phyloP scores from a whole-genome alignment of 2,113 vertebrate genomes.

The Cavia porcellus region DNA sequence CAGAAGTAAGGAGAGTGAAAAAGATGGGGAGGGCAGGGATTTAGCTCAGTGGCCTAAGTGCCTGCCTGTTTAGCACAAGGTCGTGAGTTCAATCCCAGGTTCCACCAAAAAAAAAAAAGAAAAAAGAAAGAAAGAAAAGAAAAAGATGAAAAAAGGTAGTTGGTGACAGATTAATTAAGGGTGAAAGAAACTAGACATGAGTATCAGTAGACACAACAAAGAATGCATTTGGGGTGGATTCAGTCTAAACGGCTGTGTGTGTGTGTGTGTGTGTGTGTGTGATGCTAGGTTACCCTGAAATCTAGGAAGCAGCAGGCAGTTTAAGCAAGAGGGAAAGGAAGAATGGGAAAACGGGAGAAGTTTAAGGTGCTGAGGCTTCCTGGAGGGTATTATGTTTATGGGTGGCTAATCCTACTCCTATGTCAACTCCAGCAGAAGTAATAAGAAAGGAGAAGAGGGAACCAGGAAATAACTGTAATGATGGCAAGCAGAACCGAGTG shows the following conservation, averaged over 20 bases:
- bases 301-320: background rate
- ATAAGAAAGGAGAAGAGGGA: background rate
- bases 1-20: background rate
- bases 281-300: background rate
- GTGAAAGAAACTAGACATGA: background rate
- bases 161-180: background rate
- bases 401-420: background rate
- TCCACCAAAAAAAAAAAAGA: too few relatives aligned
- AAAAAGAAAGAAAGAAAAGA: too few relatives aligned
- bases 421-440: background rate
- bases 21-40: too few relatives aligned
- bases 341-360: background rate
- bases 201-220: background rate
- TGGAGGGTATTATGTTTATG: background rate
- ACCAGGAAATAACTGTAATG: background rate
- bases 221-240: background rate
- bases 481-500: background rate
- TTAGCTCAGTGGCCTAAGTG: too few relatives aligned
- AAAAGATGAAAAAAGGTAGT: too few relatives aligned
- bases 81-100: too few relatives aligned
- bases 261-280: too few relatives aligned
- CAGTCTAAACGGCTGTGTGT: background rate
- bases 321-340: background rate
- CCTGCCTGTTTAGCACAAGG: too few relatives aligned
- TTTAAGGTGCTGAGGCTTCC: background rate